phyloP scores from a whole-genome alignment of 2,113 vertebrate species.

The Alexandromys fortis region DNA sequence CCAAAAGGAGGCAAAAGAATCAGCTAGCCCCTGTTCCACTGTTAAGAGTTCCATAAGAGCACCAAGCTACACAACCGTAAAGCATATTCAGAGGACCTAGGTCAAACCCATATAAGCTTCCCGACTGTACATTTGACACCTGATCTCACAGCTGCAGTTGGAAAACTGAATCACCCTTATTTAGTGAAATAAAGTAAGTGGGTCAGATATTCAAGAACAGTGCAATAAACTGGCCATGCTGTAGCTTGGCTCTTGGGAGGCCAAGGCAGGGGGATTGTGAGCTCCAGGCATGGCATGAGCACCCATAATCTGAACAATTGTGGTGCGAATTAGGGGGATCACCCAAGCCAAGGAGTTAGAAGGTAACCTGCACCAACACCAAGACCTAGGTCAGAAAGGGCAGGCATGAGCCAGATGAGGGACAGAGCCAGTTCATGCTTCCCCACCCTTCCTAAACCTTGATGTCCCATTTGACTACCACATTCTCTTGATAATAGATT shows the following conservation, averaged over 20 bases:
- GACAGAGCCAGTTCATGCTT: background rate
- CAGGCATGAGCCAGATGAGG: background rate
- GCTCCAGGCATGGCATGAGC: background rate
- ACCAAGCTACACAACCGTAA: too few species aligned
- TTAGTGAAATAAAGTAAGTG: constrained; percentile 14
- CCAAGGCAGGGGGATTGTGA: background rate
- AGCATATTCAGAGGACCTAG: too few species aligned
- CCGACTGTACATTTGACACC: background rate
- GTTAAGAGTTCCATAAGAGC: too few species aligned
- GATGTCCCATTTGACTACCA: background rate
- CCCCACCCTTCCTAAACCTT: background rate
- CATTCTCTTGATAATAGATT: background rate
- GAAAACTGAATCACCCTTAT: background rate
- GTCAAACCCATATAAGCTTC: too few species aligned
- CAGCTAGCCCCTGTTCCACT: too few species aligned
- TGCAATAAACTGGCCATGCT: background rate
- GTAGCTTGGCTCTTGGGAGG: background rate
- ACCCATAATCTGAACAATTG: background rate
- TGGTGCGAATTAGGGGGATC: background rate
- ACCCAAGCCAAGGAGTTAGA: background rate
- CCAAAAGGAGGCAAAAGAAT: too few species aligned
- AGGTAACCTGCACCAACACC: background rate
- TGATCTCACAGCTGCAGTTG: background rate
- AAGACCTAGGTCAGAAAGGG: background rate
- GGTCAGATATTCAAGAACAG: background rate